Percentiles rank a stretch among this genome's conserved stretches.
Conservation (phyloP, 2,113 vertebrate genomes). For the Naja naja region DNA sequence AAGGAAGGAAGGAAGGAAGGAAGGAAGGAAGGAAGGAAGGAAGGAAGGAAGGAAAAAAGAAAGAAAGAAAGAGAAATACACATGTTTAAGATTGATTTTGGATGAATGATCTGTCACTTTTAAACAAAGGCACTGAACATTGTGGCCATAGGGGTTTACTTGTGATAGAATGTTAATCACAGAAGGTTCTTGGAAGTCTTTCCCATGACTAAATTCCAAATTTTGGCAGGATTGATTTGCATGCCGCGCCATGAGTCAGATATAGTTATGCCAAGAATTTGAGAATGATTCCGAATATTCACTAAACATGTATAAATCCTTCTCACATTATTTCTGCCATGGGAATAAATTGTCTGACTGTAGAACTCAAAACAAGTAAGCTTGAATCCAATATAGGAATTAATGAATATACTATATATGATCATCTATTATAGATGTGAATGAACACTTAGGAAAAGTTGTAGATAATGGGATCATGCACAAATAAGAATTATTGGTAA, state of each 20-base stretch:
- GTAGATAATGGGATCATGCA: not conserved
- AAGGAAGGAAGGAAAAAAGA: too few species aligned
- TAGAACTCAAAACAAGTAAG: conserved; percentile 3
- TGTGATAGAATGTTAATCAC: not conserved
- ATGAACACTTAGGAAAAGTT: not conserved
- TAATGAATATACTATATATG: not conserved
- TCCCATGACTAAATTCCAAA: conserved; percentile 32
- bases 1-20: too few species aligned
- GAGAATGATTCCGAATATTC: conserved; percentile 31
- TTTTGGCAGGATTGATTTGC: conserved; percentile 16
- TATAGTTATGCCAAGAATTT: conserved; percentile 27
- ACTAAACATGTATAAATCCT: conserved; percentile 23
- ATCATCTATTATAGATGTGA: not conserved
- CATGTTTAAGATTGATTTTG: not conserved
- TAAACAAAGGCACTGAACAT: not conserved
- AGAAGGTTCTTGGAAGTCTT: conserved; percentile 5
- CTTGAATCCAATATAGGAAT: not conserved
- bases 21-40: too few species aligned
- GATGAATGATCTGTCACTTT: not conserved
- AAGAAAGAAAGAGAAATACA: too few species aligned
- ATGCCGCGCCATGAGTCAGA: conserved; percentile 21
- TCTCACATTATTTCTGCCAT: conserved; percentile 27
- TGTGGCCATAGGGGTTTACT: not conserved
- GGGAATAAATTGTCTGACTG: conserved; percentile 23
- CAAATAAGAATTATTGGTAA: not conserved